Percentiles rank a stretch among this genome's conserved stretches.
These are phyloP conservation scores for Acheta domesticus DNA, from an alignment of 2,888 invertebrate genomes.

Conservation along the genomic window DNA sequence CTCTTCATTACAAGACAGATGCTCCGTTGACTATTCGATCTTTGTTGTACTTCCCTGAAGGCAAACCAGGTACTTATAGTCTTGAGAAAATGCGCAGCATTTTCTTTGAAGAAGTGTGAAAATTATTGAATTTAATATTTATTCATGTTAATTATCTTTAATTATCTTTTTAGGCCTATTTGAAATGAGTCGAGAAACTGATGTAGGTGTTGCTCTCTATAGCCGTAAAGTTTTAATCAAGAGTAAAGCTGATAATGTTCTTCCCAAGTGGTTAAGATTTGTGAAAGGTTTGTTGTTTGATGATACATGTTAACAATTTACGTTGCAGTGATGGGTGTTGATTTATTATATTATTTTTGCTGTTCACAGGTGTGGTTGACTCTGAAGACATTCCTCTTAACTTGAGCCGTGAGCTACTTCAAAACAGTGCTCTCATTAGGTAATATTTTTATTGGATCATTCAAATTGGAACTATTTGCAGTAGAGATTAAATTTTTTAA, in stretches of 20 bases:
- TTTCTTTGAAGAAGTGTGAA: background rate
- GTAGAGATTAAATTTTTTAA: no score
- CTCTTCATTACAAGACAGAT: constrained; percentile 88
- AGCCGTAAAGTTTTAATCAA: constrained; percentile 91
- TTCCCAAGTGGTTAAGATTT: constrained; percentile 94
- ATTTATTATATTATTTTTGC: background rate
- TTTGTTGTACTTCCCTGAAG: constrained; percentile 89
- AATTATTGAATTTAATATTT: background rate
- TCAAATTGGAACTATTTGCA: background rate
- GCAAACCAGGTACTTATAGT: constrained; percentile 65
- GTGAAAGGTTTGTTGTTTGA: constrained; percentile 47
- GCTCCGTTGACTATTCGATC: constrained; percentile 88
- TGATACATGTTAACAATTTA: background rate
- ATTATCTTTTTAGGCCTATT: constrained; percentile 62
- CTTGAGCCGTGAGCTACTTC: constrained; percentile 90
- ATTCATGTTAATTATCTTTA: constrained; percentile 22
- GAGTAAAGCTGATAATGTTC: constrained; percentile 80
- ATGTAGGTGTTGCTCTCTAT: constrained; percentile 84
- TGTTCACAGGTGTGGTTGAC: constrained; percentile 78
- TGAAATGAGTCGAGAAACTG: constrained; percentile 81
- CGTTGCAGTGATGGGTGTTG: background rate
- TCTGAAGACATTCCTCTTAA: constrained; percentile 98
- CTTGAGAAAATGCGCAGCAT: no score
- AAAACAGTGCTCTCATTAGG: constrained; percentile 88
- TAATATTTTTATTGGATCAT: background rate